Evolutionary conservation across 2,888 invertebrate genomes (phyloP).

Genomic region (Yponomeuta cagnagella): DNA sequence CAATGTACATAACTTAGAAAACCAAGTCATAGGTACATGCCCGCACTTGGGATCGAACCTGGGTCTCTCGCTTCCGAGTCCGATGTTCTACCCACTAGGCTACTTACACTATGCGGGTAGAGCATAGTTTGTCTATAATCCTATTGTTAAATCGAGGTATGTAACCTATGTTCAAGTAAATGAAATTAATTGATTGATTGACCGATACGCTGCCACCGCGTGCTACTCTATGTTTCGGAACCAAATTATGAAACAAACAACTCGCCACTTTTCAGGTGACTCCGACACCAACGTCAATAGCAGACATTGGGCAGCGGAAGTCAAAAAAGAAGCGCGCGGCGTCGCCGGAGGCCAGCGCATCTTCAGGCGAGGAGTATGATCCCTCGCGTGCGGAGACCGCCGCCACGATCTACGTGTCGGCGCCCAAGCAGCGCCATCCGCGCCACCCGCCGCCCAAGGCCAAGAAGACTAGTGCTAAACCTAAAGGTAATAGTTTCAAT

Average conservation of each 20-base stretch:
- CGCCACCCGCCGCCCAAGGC: constrained; percentile 45
- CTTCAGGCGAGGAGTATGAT: constrained; percentile 70
- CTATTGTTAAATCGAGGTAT: no score
- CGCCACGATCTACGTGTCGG: constrained; percentile 58
- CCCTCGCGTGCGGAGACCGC: constrained; percentile 58
- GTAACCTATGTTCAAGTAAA: no score
- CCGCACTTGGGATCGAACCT: no score
- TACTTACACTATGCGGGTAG: no score
- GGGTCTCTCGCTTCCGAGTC: no score
- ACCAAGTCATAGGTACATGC: no score
- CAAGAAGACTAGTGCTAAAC: constrained; percentile 57
- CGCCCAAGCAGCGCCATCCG: constrained; percentile 55
- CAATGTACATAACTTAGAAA: no score
- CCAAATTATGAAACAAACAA: not conserved
- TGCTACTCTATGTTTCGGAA: no score
- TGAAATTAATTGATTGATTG: no score
- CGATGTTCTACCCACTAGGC: no score
- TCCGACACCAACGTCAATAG: constrained; percentile 53
- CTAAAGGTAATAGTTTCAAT: constrained; percentile 36
- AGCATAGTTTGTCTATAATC: no score
- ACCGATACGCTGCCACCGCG: no score
- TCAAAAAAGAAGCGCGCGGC: constrained; percentile 64
- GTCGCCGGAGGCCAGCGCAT: constrained; percentile 58
- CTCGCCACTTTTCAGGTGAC: constrained; percentile 33
- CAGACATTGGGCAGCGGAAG: constrained; percentile 60